Base-by-base conservation (phyloP, 2,113 vertebrate genomes). In the Fukomys damarensis region DNA sequence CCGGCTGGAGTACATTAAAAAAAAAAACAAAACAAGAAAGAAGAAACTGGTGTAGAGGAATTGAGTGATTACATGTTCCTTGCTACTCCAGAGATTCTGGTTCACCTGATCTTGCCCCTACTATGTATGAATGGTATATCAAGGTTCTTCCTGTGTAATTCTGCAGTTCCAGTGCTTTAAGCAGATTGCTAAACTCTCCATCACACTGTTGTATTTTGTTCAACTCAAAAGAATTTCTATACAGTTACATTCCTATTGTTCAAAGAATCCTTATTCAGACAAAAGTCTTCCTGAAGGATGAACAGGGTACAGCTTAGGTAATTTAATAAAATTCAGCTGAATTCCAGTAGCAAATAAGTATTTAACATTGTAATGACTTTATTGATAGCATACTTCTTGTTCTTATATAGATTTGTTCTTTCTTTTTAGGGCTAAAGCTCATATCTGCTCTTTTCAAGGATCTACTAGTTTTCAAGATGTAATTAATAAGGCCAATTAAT, bases 401-500 rank as follows among this genome's bases (percentile, higher is more conserved):
- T 93, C 76, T 85, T 14, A 83, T 43, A 38, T 41, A 85, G 22
- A 46, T 91, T 83, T 79, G 6, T 89, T 84, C n/a, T 87, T 9
- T 26, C 38, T 80, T 63, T 41, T 89, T 58, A 5, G 26, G 26
- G 56, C 0, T 32, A 46, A 79, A 76, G 3, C 63, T 84, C 12
- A 17, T 83, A 20, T 76, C 17, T 85, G 1, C 90, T 93, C 68
- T 89, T 81, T 86, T 43, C 41, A 90, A 86, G 91, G 22, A 74
- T 66, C 26, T 94, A 30, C 59, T 88, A 30, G 24, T 74, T 90
- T 91, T 43, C 3, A 88, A 92, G 81, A 79, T 89, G 93, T 87
- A 66, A 76, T 96, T 91, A 96, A 70, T 96, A 87, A 87, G 68
- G 28, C 26, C 87, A 93, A 68, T 58, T 89, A 94, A 95, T 95